A percentile compares a stretch with the other conserved stretches of the same genome.
Evolutionary conservation across 1,140 invertebrate species (phyloP).

Genomic region (Planococcus citri): DNA sequence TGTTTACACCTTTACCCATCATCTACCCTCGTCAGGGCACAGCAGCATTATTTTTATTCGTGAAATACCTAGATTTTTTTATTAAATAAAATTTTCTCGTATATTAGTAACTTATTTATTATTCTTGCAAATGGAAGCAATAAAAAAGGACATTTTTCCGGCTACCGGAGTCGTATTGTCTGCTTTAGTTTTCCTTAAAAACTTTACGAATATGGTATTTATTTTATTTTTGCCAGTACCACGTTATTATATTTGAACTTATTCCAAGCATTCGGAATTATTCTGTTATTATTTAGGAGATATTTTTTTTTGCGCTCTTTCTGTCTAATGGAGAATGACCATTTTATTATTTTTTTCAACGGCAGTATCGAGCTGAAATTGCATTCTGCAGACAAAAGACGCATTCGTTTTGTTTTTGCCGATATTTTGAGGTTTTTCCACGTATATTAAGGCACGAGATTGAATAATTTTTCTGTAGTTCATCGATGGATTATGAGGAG

Average conservation of each 20-base stretch:
- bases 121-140: not conserved
- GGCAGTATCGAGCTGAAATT: too few relatives aligned
- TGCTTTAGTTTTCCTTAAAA: not conserved
- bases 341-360: not conserved
- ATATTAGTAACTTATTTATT: constrained; percentile 3
- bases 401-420: too few relatives aligned
- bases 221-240: not conserved
- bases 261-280: not conserved
- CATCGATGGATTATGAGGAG: too few relatives aligned
- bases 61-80: not conserved
- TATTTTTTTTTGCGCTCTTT: too few relatives aligned
- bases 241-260: constrained; percentile 1
- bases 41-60: not conserved
- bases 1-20: too few relatives aligned
- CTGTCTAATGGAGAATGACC: not conserved
- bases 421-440: too few relatives aligned
- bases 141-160: not conserved
- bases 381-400: too few relatives aligned
- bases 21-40: too few relatives aligned
- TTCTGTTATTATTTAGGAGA: not conserved
- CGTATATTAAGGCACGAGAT: too few relatives aligned
- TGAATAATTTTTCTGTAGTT: too few relatives aligned
- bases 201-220: not conserved
- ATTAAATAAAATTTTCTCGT: not conserved
- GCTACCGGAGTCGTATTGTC: not conserved